phyloP scores from a whole-genome alignment of 37 sponge, comb jelly and placozoan species.

The Tethya wilhelma region DNA sequence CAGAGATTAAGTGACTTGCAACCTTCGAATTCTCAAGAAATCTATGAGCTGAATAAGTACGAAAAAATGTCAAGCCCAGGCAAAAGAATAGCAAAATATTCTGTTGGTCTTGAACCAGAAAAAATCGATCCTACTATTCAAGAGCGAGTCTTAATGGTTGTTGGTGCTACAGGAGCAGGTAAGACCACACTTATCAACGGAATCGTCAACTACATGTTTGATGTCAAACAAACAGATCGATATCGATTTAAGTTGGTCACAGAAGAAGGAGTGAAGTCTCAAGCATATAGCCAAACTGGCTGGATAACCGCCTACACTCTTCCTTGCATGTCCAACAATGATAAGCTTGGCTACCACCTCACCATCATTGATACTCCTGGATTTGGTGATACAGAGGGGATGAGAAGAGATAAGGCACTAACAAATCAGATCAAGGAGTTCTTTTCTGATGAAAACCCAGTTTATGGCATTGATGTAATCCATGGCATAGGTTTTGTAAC shows the following conservation, averaged over 20 bases:
- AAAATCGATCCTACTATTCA: not conserved
- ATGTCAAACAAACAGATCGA: conserved; percentile 54
- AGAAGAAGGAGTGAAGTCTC: conserved; percentile 18
- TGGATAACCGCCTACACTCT: conserved; percentile 72
- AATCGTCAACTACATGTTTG: conserved; percentile 67
- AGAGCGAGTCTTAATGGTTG: conserved; percentile 62
- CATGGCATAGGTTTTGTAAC: conserved; percentile 68
- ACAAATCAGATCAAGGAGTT: conserved; percentile 44
- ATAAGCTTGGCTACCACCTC: conserved; percentile 37
- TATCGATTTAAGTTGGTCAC: conserved; percentile 67
- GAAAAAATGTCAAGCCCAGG: not conserved
- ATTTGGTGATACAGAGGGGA: conserved; percentile 66
- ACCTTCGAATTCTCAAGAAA: too few species aligned
- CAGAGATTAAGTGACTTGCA: not conserved
- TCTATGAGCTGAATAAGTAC: not conserved
- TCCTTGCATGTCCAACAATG: not conserved
- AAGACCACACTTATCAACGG: conserved; percentile 76
- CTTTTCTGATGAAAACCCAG: conserved; percentile 14
- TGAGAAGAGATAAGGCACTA: conserved; percentile 42
- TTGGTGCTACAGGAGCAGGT: conserved; percentile 75
- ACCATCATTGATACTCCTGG: conserved; percentile 76
- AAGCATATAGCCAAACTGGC: conserved; percentile 49
- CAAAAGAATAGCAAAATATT: not conserved
- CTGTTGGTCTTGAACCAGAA: not conserved
- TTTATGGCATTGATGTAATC: conserved; percentile 50